Percentiles rank a stretch among this genome's conserved stretches.
These are phyloP conservation scores for Channa striata DNA, from an alignment of 2,797 vertebrate species.

Conservation along the genomic window DNA sequence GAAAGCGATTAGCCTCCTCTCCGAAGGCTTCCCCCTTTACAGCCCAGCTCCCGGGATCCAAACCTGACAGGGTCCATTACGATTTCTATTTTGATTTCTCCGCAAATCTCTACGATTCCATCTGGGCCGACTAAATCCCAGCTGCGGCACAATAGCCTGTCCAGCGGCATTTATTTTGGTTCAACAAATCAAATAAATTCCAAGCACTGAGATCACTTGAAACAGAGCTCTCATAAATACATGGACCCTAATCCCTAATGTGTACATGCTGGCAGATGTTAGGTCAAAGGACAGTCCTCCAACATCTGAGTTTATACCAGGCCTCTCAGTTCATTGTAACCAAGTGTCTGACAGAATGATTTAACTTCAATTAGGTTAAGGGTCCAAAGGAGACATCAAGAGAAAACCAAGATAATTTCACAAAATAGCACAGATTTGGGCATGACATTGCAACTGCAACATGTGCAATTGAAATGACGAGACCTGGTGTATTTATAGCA, in stretches of 20 bases:
- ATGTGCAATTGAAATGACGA: neutral
- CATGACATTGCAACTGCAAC: constrained; percentile 3
- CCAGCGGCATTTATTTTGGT: constrained; percentile 74
- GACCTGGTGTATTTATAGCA: neutral
- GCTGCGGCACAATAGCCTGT: constrained; percentile 66
- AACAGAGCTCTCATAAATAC: constrained; percentile 67
- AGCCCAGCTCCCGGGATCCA: constrained; percentile 74
- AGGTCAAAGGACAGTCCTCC: constrained; percentile 44
- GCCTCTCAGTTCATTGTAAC: constrained; percentile 29
- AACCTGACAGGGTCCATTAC: constrained; percentile 85
- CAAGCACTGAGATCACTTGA: constrained; percentile 72
- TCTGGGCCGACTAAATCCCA: constrained; percentile 77
- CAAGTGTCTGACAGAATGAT: constrained; percentile 33
- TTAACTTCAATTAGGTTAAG: constrained; percentile 26
- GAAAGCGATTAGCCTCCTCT: constrained; percentile 85
- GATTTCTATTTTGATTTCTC: constrained; percentile 86
- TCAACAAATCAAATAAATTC: constrained; percentile 76
- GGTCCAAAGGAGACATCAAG: constrained; percentile 10
- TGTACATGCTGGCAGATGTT: constrained; percentile 64
- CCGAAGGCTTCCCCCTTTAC: constrained; percentile 78
- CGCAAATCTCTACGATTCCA: constrained; percentile 81
- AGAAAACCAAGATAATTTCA: constrained; percentile 5
- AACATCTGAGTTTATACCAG: constrained; percentile 43
- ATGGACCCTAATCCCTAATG: constrained; percentile 49
- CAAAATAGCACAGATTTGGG: neutral